These are phyloP conservation scores for Glyphotaelius pellucidus DNA, from an alignment of 2,888 invertebrate genomes.

Conservation along the genomic window DNA sequence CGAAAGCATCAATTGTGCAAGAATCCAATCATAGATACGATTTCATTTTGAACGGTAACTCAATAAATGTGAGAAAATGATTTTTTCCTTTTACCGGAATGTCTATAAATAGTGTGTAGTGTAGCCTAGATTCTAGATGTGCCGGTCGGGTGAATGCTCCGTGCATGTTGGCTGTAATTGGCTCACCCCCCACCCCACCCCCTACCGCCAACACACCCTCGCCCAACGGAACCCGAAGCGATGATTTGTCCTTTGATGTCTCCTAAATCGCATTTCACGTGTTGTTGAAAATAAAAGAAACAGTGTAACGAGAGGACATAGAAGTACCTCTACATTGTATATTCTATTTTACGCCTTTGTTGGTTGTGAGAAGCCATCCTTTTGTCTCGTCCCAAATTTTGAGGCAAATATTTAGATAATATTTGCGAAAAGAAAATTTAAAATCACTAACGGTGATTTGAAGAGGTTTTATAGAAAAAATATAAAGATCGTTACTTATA, in stretches of 20 bases:
- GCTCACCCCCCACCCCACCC: conserved; percentile 14
- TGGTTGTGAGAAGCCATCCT: background rate
- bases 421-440: background rate
- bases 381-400: background rate
- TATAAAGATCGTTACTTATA: too few relatives aligned
- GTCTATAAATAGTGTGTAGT: background rate
- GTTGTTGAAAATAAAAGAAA: conserved; percentile 63
- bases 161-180: conserved; percentile 40
- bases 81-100: background rate
- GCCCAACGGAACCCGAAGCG: background rate
- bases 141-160: background rate
- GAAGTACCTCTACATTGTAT: background rate
- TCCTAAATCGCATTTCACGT: conserved; percentile 64
- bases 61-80: background rate
- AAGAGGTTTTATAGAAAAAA: background rate
- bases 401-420: background rate
- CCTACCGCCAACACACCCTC: background rate
- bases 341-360: background rate
- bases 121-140: background rate
- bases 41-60: background rate
- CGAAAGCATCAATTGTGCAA: background rate
- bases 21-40: background rate
- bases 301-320: conserved; percentile 42
- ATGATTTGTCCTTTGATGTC: conserved; percentile 63
- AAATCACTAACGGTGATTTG: background rate